Evolutionary conservation across 2,113 vertebrate genomes (phyloP), one percentile per base, ranked within the genome.

Genomic region (Megaleporinus macrocephalus): DNA sequence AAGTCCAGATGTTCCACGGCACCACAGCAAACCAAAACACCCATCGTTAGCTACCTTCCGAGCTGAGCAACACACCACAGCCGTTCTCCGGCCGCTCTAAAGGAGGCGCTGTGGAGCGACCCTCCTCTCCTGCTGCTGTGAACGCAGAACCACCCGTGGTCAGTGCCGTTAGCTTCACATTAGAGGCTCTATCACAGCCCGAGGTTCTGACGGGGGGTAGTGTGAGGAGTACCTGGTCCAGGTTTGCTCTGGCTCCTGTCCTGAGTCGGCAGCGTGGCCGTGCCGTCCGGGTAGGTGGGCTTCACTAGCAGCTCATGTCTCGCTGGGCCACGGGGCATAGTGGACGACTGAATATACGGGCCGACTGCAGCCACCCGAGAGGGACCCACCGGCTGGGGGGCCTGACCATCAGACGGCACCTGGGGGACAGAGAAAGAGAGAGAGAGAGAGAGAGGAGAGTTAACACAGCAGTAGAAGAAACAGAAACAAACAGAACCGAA

Each of bases 341-440:
- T 99, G 85, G 97, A 96, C 0, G 97, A 99, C 92, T 98, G 98
- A 84, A 98, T 97, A 22, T 99, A 99, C 0, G 98, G 98, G 51
- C 97, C 98, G 2, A 99, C 98, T 0, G 97, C 98, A 13, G 98
- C 98, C 93, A 98, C 98, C 0, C 98, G 94, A 51, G 96, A 94
- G 1, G 94, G 93, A 78, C 90, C 92, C 0, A 89, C 93, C 74
- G 92, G 95, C 85, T 94, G 97, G 16, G 93, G 88, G 20, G 90
- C 91, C 86, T 91, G 91, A 68, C 90, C 87, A 53, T 94, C 94
- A 11, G 90, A 81, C 71, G 96, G 94, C 79, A 95, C 90, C 97
- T 98, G 62, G 0, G 1, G 30, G 59, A n/a, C n/a, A n/a, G 75
- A 33, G 44, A 59, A 9, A 49, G 14, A 27, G 2, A 14, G 4